phyloP scores from a whole-genome alignment of 2,797 vertebrate species.

The Pipistrellus pipistrellus region DNA sequence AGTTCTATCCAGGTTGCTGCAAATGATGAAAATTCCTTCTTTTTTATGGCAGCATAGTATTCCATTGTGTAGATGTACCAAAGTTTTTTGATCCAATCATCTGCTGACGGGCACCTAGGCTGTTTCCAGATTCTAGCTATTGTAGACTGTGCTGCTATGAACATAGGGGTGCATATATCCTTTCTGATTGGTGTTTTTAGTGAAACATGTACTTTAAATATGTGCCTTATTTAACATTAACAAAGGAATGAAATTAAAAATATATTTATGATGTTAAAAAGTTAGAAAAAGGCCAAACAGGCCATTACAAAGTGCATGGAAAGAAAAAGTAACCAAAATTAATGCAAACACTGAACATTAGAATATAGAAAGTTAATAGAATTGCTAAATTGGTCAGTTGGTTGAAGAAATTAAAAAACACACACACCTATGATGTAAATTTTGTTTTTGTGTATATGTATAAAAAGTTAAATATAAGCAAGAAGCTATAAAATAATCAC shows the following conservation, averaged over 20 bases:
- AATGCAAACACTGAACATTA: not conserved
- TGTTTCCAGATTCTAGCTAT: too few species aligned
- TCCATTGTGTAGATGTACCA: too few species aligned
- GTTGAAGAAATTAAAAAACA: not conserved
- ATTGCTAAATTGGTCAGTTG: not conserved
- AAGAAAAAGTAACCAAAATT: conserved; percentile 1
- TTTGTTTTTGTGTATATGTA: not conserved
- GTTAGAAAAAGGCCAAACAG: not conserved
- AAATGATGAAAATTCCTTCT: too few species aligned
- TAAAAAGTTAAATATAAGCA: not conserved
- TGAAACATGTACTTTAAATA: not conserved
- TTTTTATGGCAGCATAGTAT: too few species aligned
- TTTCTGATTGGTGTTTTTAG: too few species aligned
- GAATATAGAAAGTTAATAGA: not conserved
- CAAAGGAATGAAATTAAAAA: not conserved
- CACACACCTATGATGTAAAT: not conserved
- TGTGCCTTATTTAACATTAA: not conserved
- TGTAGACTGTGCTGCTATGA: too few species aligned
- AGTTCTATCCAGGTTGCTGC: too few species aligned
- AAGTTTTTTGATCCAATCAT: too few species aligned
- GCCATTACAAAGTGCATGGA: not conserved
- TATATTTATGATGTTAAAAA: not conserved
- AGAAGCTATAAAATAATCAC: not conserved
- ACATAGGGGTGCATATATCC: too few species aligned
- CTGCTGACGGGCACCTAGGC: too few species aligned